Evolutionary conservation across 2,797 vertebrate species (phyloP).

Genomic region (Novumbra hubbsi): DNA sequence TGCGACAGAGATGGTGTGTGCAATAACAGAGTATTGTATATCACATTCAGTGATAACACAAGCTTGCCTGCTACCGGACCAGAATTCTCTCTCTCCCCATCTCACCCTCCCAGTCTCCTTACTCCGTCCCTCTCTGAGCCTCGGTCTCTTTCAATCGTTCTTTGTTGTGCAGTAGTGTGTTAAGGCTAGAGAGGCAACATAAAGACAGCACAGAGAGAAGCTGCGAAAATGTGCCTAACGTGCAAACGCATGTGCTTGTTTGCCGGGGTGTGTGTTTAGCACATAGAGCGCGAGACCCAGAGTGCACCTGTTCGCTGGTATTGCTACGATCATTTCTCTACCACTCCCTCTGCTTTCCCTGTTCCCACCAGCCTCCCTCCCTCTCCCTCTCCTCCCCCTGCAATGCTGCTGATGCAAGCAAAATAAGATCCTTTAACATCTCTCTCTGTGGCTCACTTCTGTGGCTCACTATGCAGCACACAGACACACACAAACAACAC

Average conservation of each 20-base stretch:
- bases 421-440: constrained; percentile 70
- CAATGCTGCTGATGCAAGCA: constrained; percentile 80
- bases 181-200: background rate
- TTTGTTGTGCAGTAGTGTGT: background rate
- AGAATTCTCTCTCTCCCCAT: background rate
- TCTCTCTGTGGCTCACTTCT: constrained; percentile 57
- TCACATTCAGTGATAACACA: constrained; percentile 3
- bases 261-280: constrained; percentile 20
- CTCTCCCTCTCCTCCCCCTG: constrained; percentile 62
- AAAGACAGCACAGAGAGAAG: constrained; percentile 5
- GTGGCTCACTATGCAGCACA: constrained; percentile 56
- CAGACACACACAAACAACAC: constrained; percentile 33
- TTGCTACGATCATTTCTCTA: constrained; percentile 51
- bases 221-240: constrained; percentile 9
- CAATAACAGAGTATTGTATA: constrained; percentile 21
- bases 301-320: constrained; percentile 65
- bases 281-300: constrained; percentile 55
- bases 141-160: constrained; percentile 2
- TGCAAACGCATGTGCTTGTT: constrained; percentile 26
- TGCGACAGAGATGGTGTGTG: constrained; percentile 5
- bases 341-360: constrained; percentile 57
- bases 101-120: background rate
- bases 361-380: constrained; percentile 36
- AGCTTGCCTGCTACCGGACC: background rate
- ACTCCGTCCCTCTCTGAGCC: constrained; percentile 21